A percentile compares a stretch with the other conserved stretches of the same genome.
Evolutionary conservation across 2,888 invertebrate species (phyloP).

Genomic region (Pterostichus madidus): DNA sequence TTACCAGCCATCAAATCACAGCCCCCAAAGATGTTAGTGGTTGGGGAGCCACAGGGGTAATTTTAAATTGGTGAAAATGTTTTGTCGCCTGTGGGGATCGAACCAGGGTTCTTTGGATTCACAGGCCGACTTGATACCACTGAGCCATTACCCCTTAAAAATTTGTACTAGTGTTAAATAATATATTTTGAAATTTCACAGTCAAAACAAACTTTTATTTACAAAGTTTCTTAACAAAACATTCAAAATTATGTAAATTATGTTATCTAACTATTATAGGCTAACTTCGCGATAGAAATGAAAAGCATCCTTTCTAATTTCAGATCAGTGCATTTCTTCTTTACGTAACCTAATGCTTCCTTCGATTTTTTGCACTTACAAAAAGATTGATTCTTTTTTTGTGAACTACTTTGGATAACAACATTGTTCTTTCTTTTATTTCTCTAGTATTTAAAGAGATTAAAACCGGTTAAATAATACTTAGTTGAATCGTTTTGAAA

Average conservation of each 20-base stretch:
- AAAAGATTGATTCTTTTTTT: slow-evolving; percentile 25
- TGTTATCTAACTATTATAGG: slow-evolving; percentile 14
- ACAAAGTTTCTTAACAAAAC: slow-evolving; percentile 3
- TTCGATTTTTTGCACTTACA: slow-evolving; percentile 2
- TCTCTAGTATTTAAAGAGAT: not conserved
- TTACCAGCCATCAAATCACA: too few species aligned
- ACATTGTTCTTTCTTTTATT: not conserved
- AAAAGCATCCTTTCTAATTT: slow-evolving; percentile 35
- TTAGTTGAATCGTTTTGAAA: not conserved
- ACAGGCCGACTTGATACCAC: too few species aligned
- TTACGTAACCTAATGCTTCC: slow-evolving; percentile 10
- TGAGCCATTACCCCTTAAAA: too few species aligned
- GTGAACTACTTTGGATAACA: slow-evolving; percentile 23
- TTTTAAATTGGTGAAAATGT: too few species aligned
- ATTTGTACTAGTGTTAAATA: slow-evolving; percentile 1
- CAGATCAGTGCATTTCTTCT: slow-evolving; percentile 6
- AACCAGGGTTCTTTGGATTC: too few species aligned
- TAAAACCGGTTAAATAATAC: not conserved
- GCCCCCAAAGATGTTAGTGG: too few species aligned
- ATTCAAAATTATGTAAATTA: slow-evolving; percentile 20
- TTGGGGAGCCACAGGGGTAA: too few species aligned
- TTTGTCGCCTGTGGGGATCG: too few species aligned
- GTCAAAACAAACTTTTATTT: not conserved
- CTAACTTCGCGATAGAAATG: not conserved
- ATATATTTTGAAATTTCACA: not conserved